Conservation (phyloP, 2,888 invertebrate genomes). For the Drosophila quasianomalipes region DNA sequence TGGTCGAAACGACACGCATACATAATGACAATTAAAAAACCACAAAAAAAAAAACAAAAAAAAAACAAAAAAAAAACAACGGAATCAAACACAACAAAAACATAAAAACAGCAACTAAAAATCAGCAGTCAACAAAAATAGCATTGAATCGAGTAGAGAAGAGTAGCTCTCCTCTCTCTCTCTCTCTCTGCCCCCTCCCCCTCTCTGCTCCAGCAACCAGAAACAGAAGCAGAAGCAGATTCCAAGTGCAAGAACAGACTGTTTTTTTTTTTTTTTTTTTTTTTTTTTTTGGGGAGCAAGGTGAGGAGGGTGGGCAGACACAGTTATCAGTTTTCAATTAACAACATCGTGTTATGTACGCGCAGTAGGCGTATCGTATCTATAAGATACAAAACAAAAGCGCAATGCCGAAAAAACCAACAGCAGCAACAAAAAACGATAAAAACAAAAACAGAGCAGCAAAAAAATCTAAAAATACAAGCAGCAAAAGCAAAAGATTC, state of each 20-base stretch:
- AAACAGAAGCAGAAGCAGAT: constrained; percentile 44
- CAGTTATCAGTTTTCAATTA: constrained; percentile 82
- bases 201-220: neutral
- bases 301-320: neutral
- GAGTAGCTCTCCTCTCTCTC: neutral
- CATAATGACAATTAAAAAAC: constrained; percentile 73
- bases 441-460: constrained; percentile 8
- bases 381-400: constrained; percentile 61
- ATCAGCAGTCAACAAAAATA: constrained; percentile 23
- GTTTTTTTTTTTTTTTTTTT: neutral
- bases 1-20: constrained; percentile 61
- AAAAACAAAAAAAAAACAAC: constrained; percentile 10
- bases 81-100: constrained; percentile 19
- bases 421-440: constrained; percentile 17
- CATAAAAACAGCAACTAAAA: constrained; percentile 10
- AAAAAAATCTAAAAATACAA: constrained; percentile 6
- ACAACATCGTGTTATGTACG: constrained; percentile 78
- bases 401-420: constrained; percentile 46
- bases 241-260: constrained; percentile 47
- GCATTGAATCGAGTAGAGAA: neutral
- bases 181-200: neutral
- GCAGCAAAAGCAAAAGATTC: constrained; percentile 16
- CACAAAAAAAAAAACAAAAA: constrained; percentile 18
- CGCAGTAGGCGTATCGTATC: constrained; percentile 62
- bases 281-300: neutral